Base-by-base conservation (phyloP, 2,113 vertebrate genomes). In the Chionodraco myersi region DNA sequence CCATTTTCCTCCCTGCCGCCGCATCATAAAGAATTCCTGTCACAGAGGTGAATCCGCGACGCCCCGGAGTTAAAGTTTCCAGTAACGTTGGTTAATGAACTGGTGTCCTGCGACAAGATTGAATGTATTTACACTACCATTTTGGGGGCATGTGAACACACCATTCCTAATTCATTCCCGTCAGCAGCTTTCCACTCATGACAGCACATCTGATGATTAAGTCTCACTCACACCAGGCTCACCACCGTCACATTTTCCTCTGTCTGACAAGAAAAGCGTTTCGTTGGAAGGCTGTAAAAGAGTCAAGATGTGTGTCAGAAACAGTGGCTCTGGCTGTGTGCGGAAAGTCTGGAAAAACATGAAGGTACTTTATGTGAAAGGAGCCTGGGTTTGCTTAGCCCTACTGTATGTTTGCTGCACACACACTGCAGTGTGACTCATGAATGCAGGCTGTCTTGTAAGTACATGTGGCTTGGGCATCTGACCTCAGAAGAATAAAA, bases 271-370 rank as follows among this genome's bases (percentile, higher is more conserved):
- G 49, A 63, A 71, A 14, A 58, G 44, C 30, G 18, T 83, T 69
- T 58, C 70, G 56, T 53, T 69, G 47, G 56, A 67, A 4, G n/a
- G 41, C 36, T 8, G 77, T 69, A 77, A 80, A 86, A 60, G 72
- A 77, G 58, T 44, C 2, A 0, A 84, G 82, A 92, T 90, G 86
- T 15, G 80, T 72, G 87, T 90, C 74, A 53, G 65, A 88, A 76
- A 65, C 53, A 26, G n/a, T 61, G 75, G 61, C 86, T 89, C 70
- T 74, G 54, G 64, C 57, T 71, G 76, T 63, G 49, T 80, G 82
- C 78, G 82, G 65, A 81, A 73, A 77, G 79, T 85, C 80, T 89
- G 82, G 82, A 61, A 76, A 77, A 58, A 0, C 26, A 73, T 59
- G 54, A 59, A 26, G 11, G 49, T 3, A 30, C 80, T 76, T 79